phyloP scores from a whole-genome alignment of 2,113 vertebrate species.

The Ramphastos sulfuratus region DNA sequence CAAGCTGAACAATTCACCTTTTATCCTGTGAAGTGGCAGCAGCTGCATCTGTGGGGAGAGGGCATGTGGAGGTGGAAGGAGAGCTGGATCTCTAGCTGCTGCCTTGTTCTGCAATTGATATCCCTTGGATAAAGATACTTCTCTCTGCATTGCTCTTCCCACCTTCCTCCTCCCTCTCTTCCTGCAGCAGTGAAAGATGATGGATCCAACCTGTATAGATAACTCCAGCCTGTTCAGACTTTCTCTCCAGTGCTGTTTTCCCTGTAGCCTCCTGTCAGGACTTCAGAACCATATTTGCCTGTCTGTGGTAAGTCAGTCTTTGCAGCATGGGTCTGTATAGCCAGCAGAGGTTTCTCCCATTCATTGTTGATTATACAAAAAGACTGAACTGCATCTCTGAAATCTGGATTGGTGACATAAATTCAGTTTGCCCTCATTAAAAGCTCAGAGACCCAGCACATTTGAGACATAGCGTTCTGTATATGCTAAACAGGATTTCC shows the following conservation, averaged over 20 bases:
- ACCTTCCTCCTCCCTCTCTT: conserved; percentile 61
- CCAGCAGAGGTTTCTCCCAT: neutral
- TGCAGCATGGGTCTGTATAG: neutral
- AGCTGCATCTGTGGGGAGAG: conserved; percentile 57
- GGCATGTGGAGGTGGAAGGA: conserved; percentile 59
- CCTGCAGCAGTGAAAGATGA: conserved; percentile 9
- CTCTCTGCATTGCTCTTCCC: conserved; percentile 40
- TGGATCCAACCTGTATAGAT: conserved; percentile 40
- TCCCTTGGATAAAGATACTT: conserved; percentile 48
- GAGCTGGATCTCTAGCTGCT: conserved; percentile 10
- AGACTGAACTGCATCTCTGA: conserved; percentile 32
- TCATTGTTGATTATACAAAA: neutral
- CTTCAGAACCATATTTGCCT: neutral
- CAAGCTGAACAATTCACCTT: conserved; percentile 49
- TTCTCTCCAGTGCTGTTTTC: conserved; percentile 35
- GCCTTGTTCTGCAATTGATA: conserved; percentile 52
- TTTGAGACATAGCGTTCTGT: neutral
- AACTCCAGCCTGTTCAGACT: conserved; percentile 29
- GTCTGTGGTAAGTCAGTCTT: conserved; percentile 28
- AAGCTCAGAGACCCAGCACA: neutral
- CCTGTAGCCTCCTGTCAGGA: conserved; percentile 34
- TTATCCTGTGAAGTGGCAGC: conserved; percentile 28
- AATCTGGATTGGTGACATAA: conserved; percentile 9
- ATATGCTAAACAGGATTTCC: conserved; percentile 11
- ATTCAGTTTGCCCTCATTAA: conserved; percentile 46